phyloP scores from a whole-genome alignment of 2,888 invertebrate genomes.

The Tineola bisselliella region DNA sequence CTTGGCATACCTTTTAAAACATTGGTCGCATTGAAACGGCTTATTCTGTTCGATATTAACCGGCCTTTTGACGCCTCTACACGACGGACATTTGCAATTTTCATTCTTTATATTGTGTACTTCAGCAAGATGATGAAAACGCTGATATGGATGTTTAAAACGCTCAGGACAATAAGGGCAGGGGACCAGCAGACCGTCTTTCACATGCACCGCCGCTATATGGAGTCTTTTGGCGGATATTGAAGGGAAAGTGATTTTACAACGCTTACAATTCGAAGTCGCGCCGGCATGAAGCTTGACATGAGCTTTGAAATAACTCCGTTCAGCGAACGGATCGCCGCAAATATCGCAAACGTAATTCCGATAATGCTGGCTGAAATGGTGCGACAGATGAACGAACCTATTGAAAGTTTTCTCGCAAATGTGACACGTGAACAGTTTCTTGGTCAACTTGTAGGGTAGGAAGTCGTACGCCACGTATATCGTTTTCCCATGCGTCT shows the following conservation, averaged over 20 bases:
- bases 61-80: conserved; percentile 19
- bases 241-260: background rate
- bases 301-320: background rate
- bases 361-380: conserved; percentile 21
- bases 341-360: conserved; percentile 62
- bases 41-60: conserved; percentile 21
- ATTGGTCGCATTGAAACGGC: conserved; percentile 30
- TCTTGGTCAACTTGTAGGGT: conserved; percentile 7
- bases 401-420: conserved; percentile 11
- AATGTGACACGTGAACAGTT: conserved; percentile 8
- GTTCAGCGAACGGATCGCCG: conserved; percentile 24
- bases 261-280: background rate
- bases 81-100: background rate
- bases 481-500: conserved; percentile 54
- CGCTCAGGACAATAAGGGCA: conserved; percentile 10
- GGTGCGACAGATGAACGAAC: conserved; percentile 8
- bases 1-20: conserved; percentile 28
- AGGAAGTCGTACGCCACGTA: conserved; percentile 41
- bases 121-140: background rate
- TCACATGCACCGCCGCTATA: background rate
- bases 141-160: background rate
- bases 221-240: background rate
- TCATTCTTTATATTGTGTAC: conserved; percentile 10
- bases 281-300: background rate
- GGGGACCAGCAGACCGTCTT: background rate